Evolutionary conservation across 92 coral and sea anemone genomes (phyloP).

Genomic region (Epizoanthus scotinus): DNA sequence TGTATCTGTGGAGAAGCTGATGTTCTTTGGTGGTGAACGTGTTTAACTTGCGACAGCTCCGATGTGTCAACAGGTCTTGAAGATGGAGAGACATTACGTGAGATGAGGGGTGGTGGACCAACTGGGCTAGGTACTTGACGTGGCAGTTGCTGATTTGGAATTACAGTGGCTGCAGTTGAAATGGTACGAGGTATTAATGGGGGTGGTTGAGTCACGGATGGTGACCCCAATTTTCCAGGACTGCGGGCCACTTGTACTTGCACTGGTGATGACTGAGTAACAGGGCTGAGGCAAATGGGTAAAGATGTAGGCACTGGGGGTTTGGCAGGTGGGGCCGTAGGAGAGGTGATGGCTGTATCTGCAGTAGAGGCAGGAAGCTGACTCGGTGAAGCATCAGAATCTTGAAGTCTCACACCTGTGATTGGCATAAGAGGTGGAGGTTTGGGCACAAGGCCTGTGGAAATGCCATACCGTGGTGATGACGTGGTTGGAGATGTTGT

Average conservation of each 20-base stretch:
- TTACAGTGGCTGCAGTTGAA: constrained; percentile 43
- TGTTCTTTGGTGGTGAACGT: constrained; percentile 18
- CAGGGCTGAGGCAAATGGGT: constrained; percentile 17
- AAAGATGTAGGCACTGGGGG: not conserved
- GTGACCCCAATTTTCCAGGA: not conserved
- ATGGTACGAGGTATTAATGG: constrained; percentile 58
- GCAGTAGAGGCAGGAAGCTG: constrained; percentile 45
- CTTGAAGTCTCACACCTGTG: constrained; percentile 68
- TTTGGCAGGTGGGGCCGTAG: not conserved
- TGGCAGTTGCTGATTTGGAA: constrained; percentile 41
- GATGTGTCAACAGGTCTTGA: constrained; percentile 30
- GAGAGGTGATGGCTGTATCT: constrained; percentile 14
- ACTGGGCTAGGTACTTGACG: constrained; percentile 56
- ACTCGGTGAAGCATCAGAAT: constrained; percentile 19
- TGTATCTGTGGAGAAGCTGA: constrained; percentile 25
- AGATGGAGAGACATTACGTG: constrained; percentile 47
- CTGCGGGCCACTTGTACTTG: constrained; percentile 18
- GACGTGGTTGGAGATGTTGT: constrained; percentile 45
- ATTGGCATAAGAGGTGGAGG: constrained; percentile 98
- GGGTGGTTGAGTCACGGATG: constrained; percentile 39
- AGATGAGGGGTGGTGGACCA: constrained; percentile 85
- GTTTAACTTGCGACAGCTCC: constrained; percentile 17
- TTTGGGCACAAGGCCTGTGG: constrained; percentile 89
- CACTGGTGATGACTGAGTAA: not conserved
- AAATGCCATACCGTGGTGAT: constrained; percentile 83